phyloP scores from a whole-genome alignment of 2,888 invertebrate species.

The Rhimphoctona megacephalus region DNA sequence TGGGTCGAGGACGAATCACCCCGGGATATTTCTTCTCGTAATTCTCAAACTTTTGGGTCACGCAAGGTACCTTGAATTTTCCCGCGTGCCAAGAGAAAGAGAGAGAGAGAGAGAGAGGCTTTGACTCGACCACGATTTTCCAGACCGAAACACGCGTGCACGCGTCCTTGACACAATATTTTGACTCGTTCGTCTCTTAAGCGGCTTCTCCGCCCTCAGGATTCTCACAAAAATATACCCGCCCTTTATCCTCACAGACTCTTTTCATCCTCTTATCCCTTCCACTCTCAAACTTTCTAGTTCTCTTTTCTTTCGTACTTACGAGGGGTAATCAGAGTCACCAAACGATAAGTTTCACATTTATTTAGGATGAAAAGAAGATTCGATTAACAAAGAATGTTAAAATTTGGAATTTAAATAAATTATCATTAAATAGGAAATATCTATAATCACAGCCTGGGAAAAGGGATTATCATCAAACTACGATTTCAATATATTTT shows the following conservation, averaged over 20 bases:
- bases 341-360: neutral
- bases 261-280: conserved; percentile 11
- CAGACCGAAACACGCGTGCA: conserved; percentile 62
- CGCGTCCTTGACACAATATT: conserved; percentile 81
- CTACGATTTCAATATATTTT: neutral
- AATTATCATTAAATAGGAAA: neutral
- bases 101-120: conserved; percentile 46
- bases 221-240: conserved; percentile 27
- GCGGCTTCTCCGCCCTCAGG: conserved; percentile 27
- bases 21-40: conserved; percentile 27
- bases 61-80: conserved; percentile 32
- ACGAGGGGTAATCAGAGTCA: conserved; percentile 18
- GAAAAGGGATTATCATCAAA: neutral
- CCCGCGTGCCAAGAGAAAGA: conserved; percentile 56
- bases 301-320: conserved; percentile 1
- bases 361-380: neutral
- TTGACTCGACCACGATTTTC: conserved; percentile 57
- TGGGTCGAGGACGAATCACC: conserved; percentile 59
- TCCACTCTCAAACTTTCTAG: neutral
- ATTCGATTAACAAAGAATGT: no score
- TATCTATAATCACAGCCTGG: neutral
- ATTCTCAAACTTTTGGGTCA: conserved; percentile 55
- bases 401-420: neutral
- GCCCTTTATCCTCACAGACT: conserved; percentile 26
- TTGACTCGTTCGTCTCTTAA: conserved; percentile 72